Conservation (phyloP, 2,797 vertebrate genomes). For the Chiloscyllium punctatum region DNA sequence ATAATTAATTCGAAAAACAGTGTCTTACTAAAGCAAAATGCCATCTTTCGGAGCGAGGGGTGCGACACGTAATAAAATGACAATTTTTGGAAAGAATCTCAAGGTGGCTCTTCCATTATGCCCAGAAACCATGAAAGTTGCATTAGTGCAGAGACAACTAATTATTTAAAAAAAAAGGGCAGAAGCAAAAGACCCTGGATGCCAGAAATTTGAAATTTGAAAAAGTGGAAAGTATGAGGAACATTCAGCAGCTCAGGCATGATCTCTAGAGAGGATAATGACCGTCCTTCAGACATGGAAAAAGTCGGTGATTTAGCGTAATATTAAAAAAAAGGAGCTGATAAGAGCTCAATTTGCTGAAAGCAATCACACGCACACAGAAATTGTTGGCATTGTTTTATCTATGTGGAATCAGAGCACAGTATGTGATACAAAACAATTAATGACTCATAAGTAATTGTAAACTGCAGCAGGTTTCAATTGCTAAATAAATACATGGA, state of each 20-base stretch:
- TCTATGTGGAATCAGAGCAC: neutral
- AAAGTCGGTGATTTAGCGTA: neutral
- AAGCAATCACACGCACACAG: conserved; percentile 23
- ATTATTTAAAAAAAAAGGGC: neutral
- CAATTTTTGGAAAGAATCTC: neutral
- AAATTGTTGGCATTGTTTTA: conserved; percentile 2
- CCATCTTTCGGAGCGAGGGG: neutral
- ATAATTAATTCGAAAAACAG: neutral
- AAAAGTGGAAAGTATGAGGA: neutral
- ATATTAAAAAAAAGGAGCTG: neutral
- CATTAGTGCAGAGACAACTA: neutral
- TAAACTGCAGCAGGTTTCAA: neutral
- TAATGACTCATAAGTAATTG: conserved; percentile 27
- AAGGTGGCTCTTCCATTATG: no score
- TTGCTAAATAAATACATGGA: neutral
- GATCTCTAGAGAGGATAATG: neutral
- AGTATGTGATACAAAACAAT: neutral
- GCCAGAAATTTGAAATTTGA: neutral
- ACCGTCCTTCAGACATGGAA: neutral
- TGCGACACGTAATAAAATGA: neutral
- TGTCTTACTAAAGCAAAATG: neutral
- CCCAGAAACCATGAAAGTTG: neutral
- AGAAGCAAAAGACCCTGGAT: neutral
- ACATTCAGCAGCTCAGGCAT: neutral
- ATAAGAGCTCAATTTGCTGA: neutral